phyloP scores from a whole-genome alignment of 2,113 vertebrate genomes.

The Hydropotes inermis region DNA sequence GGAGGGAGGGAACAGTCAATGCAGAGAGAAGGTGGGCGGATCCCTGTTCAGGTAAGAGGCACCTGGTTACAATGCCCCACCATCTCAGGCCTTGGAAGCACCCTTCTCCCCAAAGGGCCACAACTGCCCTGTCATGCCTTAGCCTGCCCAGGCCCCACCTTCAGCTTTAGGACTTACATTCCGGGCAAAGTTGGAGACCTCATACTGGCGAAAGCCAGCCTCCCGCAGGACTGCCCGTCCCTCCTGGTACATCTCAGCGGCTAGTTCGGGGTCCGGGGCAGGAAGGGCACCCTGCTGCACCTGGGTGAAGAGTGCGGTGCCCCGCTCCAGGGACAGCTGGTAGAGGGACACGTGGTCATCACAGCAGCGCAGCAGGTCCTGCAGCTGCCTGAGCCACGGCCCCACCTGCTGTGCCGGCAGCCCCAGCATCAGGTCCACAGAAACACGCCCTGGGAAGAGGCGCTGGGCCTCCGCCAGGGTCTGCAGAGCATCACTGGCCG shows the following conservation, averaged over 20 bases:
- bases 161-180: constrained; percentile 80
- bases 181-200: constrained; percentile 95
- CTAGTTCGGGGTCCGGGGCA: constrained; percentile 78
- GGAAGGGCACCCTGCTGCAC: constrained; percentile 79
- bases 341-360: constrained; percentile 94
- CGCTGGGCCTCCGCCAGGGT: constrained; percentile 83
- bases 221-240: constrained; percentile 80
- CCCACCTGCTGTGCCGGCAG: constrained; percentile 85
- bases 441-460: constrained; percentile 88
- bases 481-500: constrained; percentile 78
- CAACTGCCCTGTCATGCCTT: neutral
- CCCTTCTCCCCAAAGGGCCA: neutral
- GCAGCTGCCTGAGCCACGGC: constrained; percentile 84
- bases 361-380: constrained; percentile 81
- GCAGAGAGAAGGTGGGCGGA: accelerated
- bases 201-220: constrained; percentile 89
- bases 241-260: constrained; percentile 88
- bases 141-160: neutral
- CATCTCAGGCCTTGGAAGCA: neutral
- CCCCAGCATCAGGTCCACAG: constrained; percentile 92
- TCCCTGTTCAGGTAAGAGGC: neutral
- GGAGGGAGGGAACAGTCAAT: neutral
- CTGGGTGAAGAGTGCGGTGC: constrained; percentile 87
- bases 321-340: constrained; percentile 93
- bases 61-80: neutral